phyloP scores from a whole-genome alignment of 2,113 vertebrate species.

The Ctenodactylus gundi region DNA sequence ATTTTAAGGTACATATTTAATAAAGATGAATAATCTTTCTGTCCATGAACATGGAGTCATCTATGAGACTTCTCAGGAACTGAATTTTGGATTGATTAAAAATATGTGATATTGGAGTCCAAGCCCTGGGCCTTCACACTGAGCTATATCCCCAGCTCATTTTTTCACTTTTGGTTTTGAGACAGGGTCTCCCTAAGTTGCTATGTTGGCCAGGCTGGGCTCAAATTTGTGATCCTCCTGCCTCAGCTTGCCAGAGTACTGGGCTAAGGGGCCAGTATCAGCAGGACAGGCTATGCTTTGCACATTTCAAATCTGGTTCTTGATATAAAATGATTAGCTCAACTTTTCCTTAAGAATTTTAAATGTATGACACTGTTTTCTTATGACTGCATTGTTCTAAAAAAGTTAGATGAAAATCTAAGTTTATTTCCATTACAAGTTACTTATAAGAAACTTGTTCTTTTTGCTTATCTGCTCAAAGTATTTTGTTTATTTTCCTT shows the following conservation, averaged over 20 bases:
- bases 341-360: not conserved
- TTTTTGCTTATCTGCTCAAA: not conserved
- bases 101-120: too few relatives aligned
- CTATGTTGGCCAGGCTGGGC: too few relatives aligned
- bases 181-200: too few relatives aligned
- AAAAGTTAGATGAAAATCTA: slow-evolving; percentile 14
- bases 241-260: too few relatives aligned
- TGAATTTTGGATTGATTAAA: not conserved
- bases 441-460: not conserved
- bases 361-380: not conserved
- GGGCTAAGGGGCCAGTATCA: too few relatives aligned
- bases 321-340: not conserved
- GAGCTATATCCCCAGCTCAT: too few relatives aligned
- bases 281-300: too few relatives aligned
- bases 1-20: not conserved
- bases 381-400: not conserved
- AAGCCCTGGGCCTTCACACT: too few relatives aligned
- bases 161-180: too few relatives aligned
- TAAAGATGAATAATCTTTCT: not conserved
- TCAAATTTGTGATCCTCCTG: too few relatives aligned
- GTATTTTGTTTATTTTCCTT: not conserved
- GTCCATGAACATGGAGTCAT: not conserved
- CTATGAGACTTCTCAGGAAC: not conserved
- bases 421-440: not conserved
- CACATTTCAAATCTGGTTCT: not conserved